Base-by-base conservation (phyloP, 2,113 vertebrate genomes). In the Stercorarius parasiticus region DNA sequence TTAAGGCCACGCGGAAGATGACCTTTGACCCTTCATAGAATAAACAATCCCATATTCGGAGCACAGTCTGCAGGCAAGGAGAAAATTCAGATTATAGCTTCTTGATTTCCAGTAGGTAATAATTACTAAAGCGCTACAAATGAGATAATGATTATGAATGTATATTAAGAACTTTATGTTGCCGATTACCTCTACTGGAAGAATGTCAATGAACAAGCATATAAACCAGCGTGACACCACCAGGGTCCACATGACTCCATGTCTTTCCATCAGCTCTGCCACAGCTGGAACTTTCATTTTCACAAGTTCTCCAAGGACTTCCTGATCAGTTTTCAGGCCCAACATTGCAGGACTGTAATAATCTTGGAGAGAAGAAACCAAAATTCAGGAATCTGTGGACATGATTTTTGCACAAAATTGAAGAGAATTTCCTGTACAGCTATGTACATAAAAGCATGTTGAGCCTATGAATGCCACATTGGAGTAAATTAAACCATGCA, bases 21-120 rank as follows among this genome's bases (percentile, higher is more conserved):
- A 99, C 98, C 97, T 99, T 99, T 11, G 99, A 99, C 58, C 99
- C 99, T 93, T 99, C 99, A 2, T 99, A 99, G 97, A 99, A 99
- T 50, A 99, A 97, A 94, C 99, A 99, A 87, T 99, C 99, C 99
- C 99, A 99, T 97, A 99, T 97, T 58, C 99, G 98, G 66, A 99
- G 98, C 59, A 99, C 99, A 2, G 99, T 99, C 99, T 99, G 97
- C 30, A 59, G 76, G 81, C 70, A 72, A 95, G 71, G 62, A 66
- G 47, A 89, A 29, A 91, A 59, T 18, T 49, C 79, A 29, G 34
- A 11, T 93, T 27, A 53, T 13, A 61, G 18, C 20, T 62, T 36
- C 43, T 65, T 64, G 10, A 34, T 71, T 73, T 88, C 32, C 34
- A 42, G 34, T 13, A 58, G 30, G 25, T 45, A 69, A 30, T 38